Percentiles rank a stretch among this genome's conserved stretches.
Conservation (phyloP, 2,113 vertebrate genomes). For the Galbula dea region DNA sequence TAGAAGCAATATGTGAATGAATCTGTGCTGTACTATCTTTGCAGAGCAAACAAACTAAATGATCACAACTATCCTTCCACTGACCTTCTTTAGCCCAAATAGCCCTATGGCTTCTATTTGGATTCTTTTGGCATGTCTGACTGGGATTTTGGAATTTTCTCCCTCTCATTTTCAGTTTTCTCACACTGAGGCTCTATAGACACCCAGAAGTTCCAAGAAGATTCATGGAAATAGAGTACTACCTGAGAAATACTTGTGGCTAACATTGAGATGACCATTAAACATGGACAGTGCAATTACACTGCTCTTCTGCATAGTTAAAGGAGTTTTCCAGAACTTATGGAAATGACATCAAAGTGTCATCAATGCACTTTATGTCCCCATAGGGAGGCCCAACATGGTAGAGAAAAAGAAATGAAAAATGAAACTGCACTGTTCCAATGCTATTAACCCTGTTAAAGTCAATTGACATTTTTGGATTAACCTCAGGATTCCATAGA, state of each 20-base stretch:
- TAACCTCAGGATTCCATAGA: background rate
- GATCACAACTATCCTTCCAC: background rate
- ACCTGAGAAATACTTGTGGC: background rate
- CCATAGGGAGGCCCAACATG: background rate
- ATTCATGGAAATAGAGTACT: background rate
- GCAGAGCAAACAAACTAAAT: background rate
- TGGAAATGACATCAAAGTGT: background rate
- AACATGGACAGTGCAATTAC: background rate
- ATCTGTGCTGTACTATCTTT: too few species aligned
- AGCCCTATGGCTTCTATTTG: background rate
- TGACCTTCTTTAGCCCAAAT: background rate
- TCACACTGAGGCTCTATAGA: background rate
- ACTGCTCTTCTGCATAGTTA: background rate
- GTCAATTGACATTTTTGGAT: background rate
- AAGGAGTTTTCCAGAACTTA: background rate
- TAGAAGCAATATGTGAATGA: too few species aligned
- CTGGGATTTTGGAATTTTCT: background rate
- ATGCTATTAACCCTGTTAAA: background rate
- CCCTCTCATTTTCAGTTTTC: background rate
- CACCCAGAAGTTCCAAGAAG: background rate
- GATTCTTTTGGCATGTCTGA: background rate
- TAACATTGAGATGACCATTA: background rate
- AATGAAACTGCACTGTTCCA: background rate
- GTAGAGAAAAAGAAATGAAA: background rate
- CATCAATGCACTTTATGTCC: background rate